Conservation (phyloP, 92 coral and sea anemone species). For the Porites cylindrica region DNA sequence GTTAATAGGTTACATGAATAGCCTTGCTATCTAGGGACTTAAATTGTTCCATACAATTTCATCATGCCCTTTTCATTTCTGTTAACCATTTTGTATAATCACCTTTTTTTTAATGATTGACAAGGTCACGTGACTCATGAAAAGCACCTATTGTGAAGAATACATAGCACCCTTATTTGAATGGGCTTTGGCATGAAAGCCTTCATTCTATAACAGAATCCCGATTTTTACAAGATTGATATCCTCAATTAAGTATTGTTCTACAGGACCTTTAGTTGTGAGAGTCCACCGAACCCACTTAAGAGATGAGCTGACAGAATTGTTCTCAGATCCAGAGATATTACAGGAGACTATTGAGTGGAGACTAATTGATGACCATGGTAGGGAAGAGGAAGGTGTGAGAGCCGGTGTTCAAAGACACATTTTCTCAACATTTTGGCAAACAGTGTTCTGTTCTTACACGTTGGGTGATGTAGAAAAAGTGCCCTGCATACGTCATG, state of each 20-base stretch:
- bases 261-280: constrained; percentile 27
- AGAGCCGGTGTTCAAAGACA: constrained; percentile 21
- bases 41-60: constrained; percentile 14
- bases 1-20: not conserved
- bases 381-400: constrained; percentile 24
- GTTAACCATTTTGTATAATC: too few relatives aligned
- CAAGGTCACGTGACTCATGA: not conserved
- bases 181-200: constrained; percentile 5
- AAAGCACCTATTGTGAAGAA: constrained; percentile 1
- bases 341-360: not conserved
- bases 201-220: constrained; percentile 6
- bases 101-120: not conserved
- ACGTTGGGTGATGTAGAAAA: constrained; percentile 47
- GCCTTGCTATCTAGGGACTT: constrained; percentile 27
- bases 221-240: constrained; percentile 13
- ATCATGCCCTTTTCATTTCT: too few relatives aligned
- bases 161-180: constrained; percentile 7
- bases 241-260: constrained; percentile 14
- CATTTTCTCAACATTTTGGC: constrained; percentile 33
- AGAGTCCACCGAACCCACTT: constrained; percentile 39
- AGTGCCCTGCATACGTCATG: constrained; percentile 56
- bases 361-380: constrained; percentile 33
- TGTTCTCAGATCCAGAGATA: constrained; percentile 20
- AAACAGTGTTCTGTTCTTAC: constrained; percentile 9
- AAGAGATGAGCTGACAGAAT: constrained; percentile 33